Evolutionary conservation across 1,140 invertebrate species (phyloP).

Genomic region (Lucilia cuprina): DNA sequence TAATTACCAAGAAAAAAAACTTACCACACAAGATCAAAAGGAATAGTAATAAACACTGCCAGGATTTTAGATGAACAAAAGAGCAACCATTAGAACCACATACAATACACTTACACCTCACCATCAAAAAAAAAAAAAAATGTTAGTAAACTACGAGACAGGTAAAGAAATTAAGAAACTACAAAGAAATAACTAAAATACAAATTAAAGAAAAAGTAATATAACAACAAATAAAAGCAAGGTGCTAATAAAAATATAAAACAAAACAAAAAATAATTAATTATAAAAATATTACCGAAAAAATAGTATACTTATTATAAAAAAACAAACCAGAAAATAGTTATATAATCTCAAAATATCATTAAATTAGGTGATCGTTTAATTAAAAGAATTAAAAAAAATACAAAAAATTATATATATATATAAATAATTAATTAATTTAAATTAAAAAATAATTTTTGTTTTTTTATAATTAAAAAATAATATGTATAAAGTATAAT

Average conservation of each 20-base stretch:
- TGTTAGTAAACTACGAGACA: too few species aligned
- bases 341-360: slow-evolving; percentile 34
- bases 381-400: background rate
- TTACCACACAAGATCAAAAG: background rate
- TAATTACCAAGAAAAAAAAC: background rate
- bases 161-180: background rate
- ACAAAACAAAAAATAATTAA: slow-evolving; percentile 20
- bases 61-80: slow-evolving; percentile 1
- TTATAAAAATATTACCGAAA: slow-evolving; percentile 6
- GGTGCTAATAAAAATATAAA: slow-evolving; percentile 20
- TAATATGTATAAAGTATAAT: slow-evolving; percentile 7
- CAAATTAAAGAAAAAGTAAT: slow-evolving; percentile 24
- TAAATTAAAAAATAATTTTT: slow-evolving; percentile 27
- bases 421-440: slow-evolving; percentile 4
- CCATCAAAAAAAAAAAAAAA: background rate
- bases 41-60: slow-evolving; percentile 22
- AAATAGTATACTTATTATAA: slow-evolving; percentile 20
- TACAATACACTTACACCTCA: background rate
- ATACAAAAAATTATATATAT: background rate
- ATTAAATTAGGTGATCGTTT: slow-evolving; percentile 22
- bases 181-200: background rate
- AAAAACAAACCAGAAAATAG: slow-evolving; percentile 20
- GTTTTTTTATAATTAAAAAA: slow-evolving; percentile 33
- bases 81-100: slow-evolving; percentile 7
- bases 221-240: slow-evolving; percentile 37